phyloP scores from a whole-genome alignment of 2,888 invertebrate genomes.

The Vandiemenella viatica region DNA sequence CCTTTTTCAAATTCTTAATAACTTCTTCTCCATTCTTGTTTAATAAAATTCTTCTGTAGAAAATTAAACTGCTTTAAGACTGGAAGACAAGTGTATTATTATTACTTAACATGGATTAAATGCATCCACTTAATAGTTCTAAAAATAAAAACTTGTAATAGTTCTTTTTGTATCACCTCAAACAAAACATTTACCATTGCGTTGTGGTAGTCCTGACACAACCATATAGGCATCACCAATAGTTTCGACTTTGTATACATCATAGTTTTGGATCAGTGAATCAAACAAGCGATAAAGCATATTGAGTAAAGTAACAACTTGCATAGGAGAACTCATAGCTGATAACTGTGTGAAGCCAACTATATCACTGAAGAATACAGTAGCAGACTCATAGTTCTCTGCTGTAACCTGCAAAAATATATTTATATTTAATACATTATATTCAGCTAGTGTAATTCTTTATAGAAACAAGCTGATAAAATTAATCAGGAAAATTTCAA shows the following conservation, averaged over 20 bases:
- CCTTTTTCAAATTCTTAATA: no score
- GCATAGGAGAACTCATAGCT: conserved; percentile 46
- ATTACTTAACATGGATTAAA: no score
- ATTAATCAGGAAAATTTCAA: neutral
- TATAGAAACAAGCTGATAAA: no score
- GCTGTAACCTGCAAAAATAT: conserved; percentile 40
- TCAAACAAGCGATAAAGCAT: conserved; percentile 60
- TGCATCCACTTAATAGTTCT: no score
- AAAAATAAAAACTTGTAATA: no score
- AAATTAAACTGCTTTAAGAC: no score
- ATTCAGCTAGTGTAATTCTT: no score
- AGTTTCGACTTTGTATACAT: conserved; percentile 58
- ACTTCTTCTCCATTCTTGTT: no score
- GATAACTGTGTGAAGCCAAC: conserved; percentile 52
- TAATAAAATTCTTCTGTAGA: no score
- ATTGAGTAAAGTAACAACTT: conserved; percentile 50
- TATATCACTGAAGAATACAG: conserved; percentile 56
- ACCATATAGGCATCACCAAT: conserved; percentile 50
- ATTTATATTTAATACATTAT: no score
- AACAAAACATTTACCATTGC: conserved; percentile 41
- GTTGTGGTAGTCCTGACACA: conserved; percentile 39
- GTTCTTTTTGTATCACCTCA: no score
- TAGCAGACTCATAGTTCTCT: conserved; percentile 49
- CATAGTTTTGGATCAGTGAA: conserved; percentile 49
- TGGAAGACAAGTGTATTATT: no score